Base-by-base conservation (phyloP, 2,113 vertebrate genomes). In the Paradisaea rubra region DNA sequence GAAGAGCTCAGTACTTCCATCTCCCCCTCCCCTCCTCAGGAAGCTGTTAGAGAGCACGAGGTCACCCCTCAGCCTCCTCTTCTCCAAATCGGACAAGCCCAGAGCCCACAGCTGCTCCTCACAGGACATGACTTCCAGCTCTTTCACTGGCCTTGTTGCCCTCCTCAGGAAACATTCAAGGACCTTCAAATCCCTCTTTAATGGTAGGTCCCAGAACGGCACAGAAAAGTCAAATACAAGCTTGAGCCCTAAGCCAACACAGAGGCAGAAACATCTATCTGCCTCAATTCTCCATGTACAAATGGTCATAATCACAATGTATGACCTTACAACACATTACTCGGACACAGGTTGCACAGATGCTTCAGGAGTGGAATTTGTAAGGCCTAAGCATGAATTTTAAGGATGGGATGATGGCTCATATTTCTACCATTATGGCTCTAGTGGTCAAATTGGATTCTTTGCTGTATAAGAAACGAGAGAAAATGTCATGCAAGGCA, bases 321-420 rank as follows among this genome's bases (percentile, higher is more conserved):
- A 33, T 53, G 47, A 31, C 41, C 13, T 89, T 71, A 54, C 8
- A 91, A 50, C 11, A n/a, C 10, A 7, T 33, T 28, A 30, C 37
- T 37, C 0, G 0, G 47, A 30, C 45, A 30, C 14, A 50, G 30
- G 12, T n/a, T 85, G 28, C 28, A 65, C 45, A 61, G 28, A 11
- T 65, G 24, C 71, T 88, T 59, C 35, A 69, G 24, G 33, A 25
- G 13, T 69, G 33, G 33, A 15, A 50, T 82, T 72, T 70, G 14
- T n/a, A 81, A 89, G 33, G 27, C 21, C 27, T 45, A 42, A 53
- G 11, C 33, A 63, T 47, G 50, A 66, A 39, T 41, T 73, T 50
- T 63, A 71, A 89, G 59, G 35, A 44, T 52, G 6, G 30, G 19
- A 41, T 85, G 16, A 31, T 49, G 10, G 63, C 19, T 85, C 57